A percentile compares a stretch with the other conserved stretches of the same genome.
Evolutionary conservation across 1,140 invertebrate genomes (phyloP).

Genomic region (Drosophila mauritiana): DNA sequence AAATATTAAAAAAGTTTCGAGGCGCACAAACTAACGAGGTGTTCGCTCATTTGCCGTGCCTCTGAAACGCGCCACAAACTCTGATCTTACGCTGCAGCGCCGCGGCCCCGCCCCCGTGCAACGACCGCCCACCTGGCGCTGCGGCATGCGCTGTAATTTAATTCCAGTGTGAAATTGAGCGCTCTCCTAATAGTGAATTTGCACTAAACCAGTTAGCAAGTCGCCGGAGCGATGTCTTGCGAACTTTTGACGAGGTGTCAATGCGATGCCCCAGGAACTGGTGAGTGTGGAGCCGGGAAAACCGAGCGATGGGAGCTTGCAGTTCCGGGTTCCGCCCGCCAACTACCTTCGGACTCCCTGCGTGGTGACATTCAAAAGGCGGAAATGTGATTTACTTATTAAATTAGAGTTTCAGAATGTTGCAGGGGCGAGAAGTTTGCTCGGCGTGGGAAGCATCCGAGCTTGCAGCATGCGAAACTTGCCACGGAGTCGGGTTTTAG

Average conservation of each 20-base stretch:
- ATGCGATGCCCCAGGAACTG: conserved; percentile 57
- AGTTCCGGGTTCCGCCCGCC: conserved; percentile 4
- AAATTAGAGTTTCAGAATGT: conserved; percentile 63
- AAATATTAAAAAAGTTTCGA: conserved; percentile 83
- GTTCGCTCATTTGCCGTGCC: conserved; percentile 69
- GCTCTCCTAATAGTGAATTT: conserved; percentile 80
- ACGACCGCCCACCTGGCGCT: conserved; percentile 21
- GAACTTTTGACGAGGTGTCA: conserved; percentile 79
- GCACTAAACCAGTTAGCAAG: conserved; percentile 76
- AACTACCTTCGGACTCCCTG: conserved; percentile 12
- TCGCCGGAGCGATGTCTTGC: conserved; percentile 37
- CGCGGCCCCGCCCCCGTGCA: neutral
- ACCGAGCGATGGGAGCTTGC: neutral
- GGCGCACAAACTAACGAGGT: conserved; percentile 77
- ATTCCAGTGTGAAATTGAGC: conserved; percentile 79
- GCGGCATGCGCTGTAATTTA: conserved; percentile 72
- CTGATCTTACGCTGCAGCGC: neutral
- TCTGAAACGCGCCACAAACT: conserved; percentile 22
- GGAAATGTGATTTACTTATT: conserved; percentile 80
- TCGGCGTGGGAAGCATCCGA: conserved; percentile 27
- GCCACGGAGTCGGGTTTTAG: conserved; percentile 1
- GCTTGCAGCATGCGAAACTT: conserved; percentile 29
- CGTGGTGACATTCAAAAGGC: conserved; percentile 57
- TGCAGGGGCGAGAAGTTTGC: conserved; percentile 7
- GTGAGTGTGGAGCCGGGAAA: conserved; percentile 12